A percentile compares a stretch with the other conserved stretches of the same genome.
phyloP scores from a whole-genome alignment of 1,140 invertebrate species.

The Araneus ventricosus region DNA sequence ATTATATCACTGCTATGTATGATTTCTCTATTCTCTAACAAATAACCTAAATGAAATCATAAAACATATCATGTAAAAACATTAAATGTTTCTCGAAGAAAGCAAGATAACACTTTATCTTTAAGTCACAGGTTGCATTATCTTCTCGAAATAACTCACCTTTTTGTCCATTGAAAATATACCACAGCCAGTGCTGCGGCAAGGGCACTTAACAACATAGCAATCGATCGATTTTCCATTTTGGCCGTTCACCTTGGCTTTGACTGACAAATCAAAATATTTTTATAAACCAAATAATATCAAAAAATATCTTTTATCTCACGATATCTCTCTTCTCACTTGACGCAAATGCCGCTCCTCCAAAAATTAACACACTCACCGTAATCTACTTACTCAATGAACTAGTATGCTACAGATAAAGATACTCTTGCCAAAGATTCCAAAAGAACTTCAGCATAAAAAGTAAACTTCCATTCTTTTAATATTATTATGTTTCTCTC shows the following conservation, averaged over 20 bases:
- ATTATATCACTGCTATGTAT: no score
- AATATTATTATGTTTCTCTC: not conserved
- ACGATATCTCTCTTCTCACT: not conserved
- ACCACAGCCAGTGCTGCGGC: conserved; percentile 54
- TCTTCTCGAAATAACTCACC: conserved; percentile 35
- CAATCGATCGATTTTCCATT: conserved; percentile 68
- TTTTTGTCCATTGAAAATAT: conserved; percentile 63
- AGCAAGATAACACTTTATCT: not conserved
- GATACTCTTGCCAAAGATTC: not conserved
- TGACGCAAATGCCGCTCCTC: not conserved
- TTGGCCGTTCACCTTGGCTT: not conserved
- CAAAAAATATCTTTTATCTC: not conserved
- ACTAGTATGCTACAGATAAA: not conserved
- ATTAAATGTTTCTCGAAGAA: not conserved
- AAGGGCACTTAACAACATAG: conserved; percentile 53
- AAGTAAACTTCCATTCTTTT: not conserved
- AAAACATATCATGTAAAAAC: not conserved
- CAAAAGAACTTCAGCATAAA: not conserved
- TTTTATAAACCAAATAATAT: not conserved
- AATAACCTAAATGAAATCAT: no score
- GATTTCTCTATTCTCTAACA: no score
- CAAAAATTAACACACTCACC: not conserved
- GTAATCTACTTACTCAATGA: not conserved
- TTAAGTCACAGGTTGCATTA: not conserved
- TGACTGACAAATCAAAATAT: conserved; percentile 27